Percentiles rank a stretch among this genome's conserved stretches.
Conservation (phyloP, 1,140 invertebrate genomes). For the Drosophila quadrilineata region DNA sequence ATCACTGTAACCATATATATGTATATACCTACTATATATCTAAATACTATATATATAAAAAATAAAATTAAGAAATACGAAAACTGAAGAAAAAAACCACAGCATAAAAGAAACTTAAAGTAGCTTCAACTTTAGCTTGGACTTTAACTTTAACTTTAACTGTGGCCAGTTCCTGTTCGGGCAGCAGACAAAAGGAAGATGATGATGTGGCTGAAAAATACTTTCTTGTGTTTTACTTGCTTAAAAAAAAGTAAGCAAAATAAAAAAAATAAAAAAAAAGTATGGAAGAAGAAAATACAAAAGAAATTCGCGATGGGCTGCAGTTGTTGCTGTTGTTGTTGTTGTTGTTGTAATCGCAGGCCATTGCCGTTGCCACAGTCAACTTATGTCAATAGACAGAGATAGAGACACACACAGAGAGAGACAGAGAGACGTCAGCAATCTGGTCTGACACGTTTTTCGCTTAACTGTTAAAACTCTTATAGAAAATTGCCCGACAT, state of each 20-base stretch:
- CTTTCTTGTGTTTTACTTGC: conserved; percentile 36
- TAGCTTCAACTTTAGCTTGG: conserved; percentile 9
- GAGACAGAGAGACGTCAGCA: conserved; percentile 52
- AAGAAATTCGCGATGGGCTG: conserved; percentile 29
- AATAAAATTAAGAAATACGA: conserved; percentile 63
- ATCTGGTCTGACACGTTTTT: conserved; percentile 60
- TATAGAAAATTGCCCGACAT: conserved; percentile 44
- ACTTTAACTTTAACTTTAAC: conserved; percentile 16
- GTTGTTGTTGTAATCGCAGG: conserved; percentile 46
- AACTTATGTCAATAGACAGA: no score
- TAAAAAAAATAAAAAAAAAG: conserved; percentile 14
- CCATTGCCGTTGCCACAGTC: conserved; percentile 36
- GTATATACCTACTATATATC: conserved; percentile 5
- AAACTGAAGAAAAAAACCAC: conserved; percentile 38
- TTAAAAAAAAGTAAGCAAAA: conserved; percentile 6
- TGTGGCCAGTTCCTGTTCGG: conserved; percentile 63
- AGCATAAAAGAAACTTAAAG: conserved; percentile 54
- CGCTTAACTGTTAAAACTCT: conserved; percentile 15
- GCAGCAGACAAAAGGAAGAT: conserved; percentile 73
- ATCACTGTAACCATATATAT: conserved; percentile 1
- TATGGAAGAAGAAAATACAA: not conserved
- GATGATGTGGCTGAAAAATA: conserved; percentile 53
- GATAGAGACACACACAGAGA: no score
- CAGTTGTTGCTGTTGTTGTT: conserved; percentile 11
- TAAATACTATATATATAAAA: conserved; percentile 10